Conservation (phyloP, 2,113 vertebrate species). For the Triplophysa rosa region DNA sequence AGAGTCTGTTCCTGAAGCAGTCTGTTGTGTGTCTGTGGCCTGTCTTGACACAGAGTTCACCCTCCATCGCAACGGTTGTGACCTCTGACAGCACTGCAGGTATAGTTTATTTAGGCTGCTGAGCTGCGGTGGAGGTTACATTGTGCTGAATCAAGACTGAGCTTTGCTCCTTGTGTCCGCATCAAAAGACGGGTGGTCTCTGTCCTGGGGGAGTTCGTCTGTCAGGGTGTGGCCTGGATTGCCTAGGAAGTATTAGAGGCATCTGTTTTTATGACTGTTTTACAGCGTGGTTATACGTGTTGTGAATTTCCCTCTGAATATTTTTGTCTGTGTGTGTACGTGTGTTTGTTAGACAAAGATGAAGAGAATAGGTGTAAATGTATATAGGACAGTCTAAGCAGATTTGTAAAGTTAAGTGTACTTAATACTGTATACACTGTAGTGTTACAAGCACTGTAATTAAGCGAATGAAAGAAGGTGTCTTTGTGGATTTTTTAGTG, state of each 20-base stretch:
- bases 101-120: conserved; percentile 22
- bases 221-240: conserved; percentile 23
- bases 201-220: conserved; percentile 6
- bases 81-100: conserved; percentile 16
- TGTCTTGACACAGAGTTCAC: conserved; percentile 3
- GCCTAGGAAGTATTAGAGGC: conserved; percentile 14
- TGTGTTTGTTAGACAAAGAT: conserved; percentile 23
- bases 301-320: conserved; percentile 7
- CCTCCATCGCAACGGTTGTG: background rate
- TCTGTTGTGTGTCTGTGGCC: conserved; percentile 6
- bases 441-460: background rate
- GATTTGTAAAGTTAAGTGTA: background rate
- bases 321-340: conserved; percentile 4
- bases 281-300: conserved; percentile 33
- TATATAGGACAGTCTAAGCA: background rate
- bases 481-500: background rate
- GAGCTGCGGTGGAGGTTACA: background rate
- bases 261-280: conserved; percentile 28
- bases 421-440: background rate
- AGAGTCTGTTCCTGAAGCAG: conserved; percentile 14
- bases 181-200: conserved; percentile 27
- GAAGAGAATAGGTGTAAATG: background rate
- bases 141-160: conserved; percentile 6
- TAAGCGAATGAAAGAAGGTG: conserved; percentile 22
- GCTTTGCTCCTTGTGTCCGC: background rate